phyloP scores from a whole-genome alignment of 2,797 vertebrate species.

The Lacerta agilis region DNA sequence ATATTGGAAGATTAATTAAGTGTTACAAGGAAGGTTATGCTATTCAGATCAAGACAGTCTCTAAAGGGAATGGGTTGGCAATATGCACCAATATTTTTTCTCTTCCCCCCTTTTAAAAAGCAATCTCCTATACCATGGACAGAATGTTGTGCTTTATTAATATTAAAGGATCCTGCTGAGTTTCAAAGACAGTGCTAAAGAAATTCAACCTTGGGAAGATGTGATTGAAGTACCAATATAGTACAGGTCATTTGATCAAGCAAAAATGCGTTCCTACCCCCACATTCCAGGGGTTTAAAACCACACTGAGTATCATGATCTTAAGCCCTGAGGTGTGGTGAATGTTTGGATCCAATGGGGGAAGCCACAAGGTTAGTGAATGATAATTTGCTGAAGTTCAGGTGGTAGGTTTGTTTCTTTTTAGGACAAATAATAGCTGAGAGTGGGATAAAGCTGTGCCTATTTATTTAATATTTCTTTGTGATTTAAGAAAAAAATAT shows the following conservation, averaged over 20 bases:
- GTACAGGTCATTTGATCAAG: slow-evolving; percentile 20
- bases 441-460: background rate
- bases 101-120: background rate
- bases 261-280: background rate
- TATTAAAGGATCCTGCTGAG: slow-evolving; percentile 24
- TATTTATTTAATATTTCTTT: background rate
- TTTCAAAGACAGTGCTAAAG: slow-evolving; percentile 42
- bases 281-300: background rate
- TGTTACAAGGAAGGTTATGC: slow-evolving; percentile 45
- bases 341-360: background rate
- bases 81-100: background rate
- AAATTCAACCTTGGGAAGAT: slow-evolving; percentile 36
- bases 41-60: slow-evolving; percentile 52
- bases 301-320: background rate
- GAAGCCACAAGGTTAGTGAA: background rate
- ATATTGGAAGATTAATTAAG: slow-evolving; percentile 58
- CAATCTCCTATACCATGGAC: background rate
- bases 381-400: background rate
- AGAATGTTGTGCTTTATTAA: slow-evolving; percentile 28
- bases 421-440: background rate
- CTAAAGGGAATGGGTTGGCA: slow-evolving; percentile 31
- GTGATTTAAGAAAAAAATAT: background rate
- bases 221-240: slow-evolving; percentile 19
- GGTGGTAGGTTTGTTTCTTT: background rate
- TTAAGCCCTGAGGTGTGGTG: background rate